Conservation (phyloP, 2,888 invertebrate genomes). For the Torymus texanus region DNA sequence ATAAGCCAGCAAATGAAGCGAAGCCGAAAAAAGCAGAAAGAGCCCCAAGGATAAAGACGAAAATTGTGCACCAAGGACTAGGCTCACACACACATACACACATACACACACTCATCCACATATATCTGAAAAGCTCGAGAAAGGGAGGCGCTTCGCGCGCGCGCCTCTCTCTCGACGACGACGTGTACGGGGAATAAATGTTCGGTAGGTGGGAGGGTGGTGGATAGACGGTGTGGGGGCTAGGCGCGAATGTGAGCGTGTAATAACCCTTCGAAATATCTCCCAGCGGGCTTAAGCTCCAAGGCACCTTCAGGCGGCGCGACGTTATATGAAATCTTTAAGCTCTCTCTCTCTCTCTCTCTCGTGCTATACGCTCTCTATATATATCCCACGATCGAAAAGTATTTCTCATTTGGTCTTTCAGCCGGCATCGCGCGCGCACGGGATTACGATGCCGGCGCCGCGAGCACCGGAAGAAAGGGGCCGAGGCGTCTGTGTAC, state of each 20-base stretch:
- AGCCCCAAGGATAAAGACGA: background rate
- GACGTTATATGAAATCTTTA: conserved; percentile 67
- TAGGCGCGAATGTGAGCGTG: conserved; percentile 27
- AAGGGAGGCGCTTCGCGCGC: background rate
- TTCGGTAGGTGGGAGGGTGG: background rate
- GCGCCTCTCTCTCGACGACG: background rate
- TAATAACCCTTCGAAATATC: conserved; percentile 56
- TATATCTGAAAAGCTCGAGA: background rate
- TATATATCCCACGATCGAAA: conserved; percentile 66
- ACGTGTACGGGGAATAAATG: conserved; percentile 22
- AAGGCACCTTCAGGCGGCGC: conserved; percentile 54
- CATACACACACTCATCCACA: background rate
- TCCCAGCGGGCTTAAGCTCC: conserved; percentile 58
- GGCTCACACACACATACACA: no score
- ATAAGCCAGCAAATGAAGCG: no score
- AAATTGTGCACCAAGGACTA: background rate
- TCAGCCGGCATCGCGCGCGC: conserved; percentile 62
- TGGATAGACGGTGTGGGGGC: no score
- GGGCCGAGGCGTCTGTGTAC: background rate
- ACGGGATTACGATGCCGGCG: conserved; percentile 66
- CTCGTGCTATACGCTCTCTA: background rate
- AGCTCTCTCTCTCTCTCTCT: conserved; percentile 46
- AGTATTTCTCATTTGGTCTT: conserved; percentile 74
- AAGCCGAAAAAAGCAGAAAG: no score
- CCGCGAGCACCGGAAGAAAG: background rate